A percentile compares a stretch with the other conserved stretches of the same genome.
These are phyloP conservation scores for Montipora foliosa DNA, from an alignment of 64 coral and sea anemone genomes.

Conservation along the genomic window DNA sequence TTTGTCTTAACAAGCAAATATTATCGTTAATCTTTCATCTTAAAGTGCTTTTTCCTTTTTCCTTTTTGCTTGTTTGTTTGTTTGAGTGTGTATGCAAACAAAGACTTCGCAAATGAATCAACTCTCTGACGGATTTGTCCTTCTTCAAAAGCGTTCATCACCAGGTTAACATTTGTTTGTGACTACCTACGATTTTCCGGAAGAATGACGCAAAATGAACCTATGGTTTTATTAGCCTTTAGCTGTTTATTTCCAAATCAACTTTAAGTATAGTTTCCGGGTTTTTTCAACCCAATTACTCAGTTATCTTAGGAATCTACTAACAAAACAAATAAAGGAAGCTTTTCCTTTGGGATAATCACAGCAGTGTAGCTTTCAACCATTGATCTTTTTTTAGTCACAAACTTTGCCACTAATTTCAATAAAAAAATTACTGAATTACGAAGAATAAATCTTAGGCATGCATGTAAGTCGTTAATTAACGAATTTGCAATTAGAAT, in stretches of 20 bases:
- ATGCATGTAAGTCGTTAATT: not conserved
- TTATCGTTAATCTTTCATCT: not conserved
- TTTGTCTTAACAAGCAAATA: not conserved
- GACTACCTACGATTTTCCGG: not conserved
- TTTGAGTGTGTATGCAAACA: not conserved
- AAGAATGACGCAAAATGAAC: not conserved
- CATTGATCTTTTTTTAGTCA: not conserved
- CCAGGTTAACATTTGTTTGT: not conserved
- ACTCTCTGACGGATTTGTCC: not conserved
- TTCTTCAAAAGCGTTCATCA: not conserved
- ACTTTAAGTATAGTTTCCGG: not conserved
- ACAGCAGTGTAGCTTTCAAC: not conserved
- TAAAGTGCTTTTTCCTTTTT: not conserved
- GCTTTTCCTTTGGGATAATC: not conserved
- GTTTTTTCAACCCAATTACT: not conserved
- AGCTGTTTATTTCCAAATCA: not conserved
- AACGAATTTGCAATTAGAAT: not conserved
- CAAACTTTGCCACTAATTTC: not conserved
- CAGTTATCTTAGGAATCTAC: slow-evolving; percentile 5
- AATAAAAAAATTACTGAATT: not conserved
- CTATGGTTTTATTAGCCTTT: not conserved
- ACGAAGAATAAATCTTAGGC: not conserved
- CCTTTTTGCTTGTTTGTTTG: not conserved
- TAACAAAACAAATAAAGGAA: slow-evolving; percentile 2
- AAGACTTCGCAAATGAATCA: not conserved